Conservation (phyloP, 2,797 vertebrate species). For the Pangasius sanitwongsei region DNA sequence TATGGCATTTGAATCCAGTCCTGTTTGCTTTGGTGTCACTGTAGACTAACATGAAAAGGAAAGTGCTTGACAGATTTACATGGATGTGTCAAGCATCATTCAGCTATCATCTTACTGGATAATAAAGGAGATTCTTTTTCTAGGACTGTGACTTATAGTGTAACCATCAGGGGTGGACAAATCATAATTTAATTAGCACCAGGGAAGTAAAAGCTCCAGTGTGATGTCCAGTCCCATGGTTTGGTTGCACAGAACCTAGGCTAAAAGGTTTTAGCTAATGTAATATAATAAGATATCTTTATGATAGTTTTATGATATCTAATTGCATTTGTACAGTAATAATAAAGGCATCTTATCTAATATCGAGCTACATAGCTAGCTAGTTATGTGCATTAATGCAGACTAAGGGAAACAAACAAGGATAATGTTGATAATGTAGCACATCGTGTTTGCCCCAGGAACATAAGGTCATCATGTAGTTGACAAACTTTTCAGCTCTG, state of each 20-base stretch:
- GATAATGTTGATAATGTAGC: not conserved
- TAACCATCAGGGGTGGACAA: not conserved
- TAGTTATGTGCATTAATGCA: not conserved
- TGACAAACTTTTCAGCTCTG: not conserved
- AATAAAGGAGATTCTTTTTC: not conserved
- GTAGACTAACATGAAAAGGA: conserved; percentile 41
- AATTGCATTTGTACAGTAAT: not conserved
- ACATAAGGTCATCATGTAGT: not conserved
- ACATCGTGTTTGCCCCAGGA: not conserved
- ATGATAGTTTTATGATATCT: not conserved
- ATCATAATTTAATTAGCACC: not conserved
- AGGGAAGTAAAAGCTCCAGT: not conserved
- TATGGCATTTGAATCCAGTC: conserved; percentile 17
- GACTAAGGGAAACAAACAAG: not conserved
- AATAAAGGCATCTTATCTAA: not conserved
- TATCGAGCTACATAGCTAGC: not conserved
- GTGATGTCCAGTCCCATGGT: not conserved
- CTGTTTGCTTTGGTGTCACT: conserved; percentile 40
- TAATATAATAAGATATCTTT: not conserved
- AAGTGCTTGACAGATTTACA: conserved; percentile 32
- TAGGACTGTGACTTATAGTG: conserved; percentile 19
- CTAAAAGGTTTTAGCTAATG: not conserved
- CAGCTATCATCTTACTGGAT: conserved; percentile 29
- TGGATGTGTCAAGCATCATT: conserved; percentile 25
- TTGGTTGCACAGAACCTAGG: not conserved